A percentile compares a stretch with the other conserved stretches of the same genome.
Evolutionary conservation across 1,140 invertebrate species (phyloP).

Genomic region (Drosophila dunni): DNA sequence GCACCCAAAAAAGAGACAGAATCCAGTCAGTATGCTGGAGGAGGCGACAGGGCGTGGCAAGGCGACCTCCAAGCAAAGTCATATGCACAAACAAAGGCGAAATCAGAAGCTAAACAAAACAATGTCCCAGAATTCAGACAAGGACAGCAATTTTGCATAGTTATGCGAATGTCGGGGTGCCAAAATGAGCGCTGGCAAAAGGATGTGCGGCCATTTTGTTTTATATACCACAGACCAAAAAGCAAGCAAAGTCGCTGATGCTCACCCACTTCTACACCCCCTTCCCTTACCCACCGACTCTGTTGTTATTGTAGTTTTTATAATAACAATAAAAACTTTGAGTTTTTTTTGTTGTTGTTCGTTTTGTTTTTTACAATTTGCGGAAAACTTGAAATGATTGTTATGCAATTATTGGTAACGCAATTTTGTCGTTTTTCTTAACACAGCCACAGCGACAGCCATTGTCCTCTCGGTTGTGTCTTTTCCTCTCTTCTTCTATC

Average conservation of each 20-base stretch:
- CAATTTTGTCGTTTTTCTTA: slow-evolving; percentile 80
- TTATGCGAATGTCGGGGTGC: slow-evolving; percentile 78
- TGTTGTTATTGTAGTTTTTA: slow-evolving; percentile 70
- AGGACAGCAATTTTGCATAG: slow-evolving; percentile 80
- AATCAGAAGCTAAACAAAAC: slow-evolving; percentile 81
- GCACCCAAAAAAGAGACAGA: slow-evolving; percentile 20
- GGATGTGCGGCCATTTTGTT: slow-evolving; percentile 80
- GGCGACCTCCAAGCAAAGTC: slow-evolving; percentile 79
- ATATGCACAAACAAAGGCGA: slow-evolving; percentile 69
- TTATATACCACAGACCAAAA: slow-evolving; percentile 59
- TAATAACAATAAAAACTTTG: slow-evolving; percentile 83
- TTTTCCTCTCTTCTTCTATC: not conserved
- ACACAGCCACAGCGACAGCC: slow-evolving; percentile 35
- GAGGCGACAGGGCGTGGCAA: not conserved
- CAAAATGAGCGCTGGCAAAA: slow-evolving; percentile 79
- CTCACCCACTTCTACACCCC: not conserved
- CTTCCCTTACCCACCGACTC: not conserved
- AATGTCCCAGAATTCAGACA: slow-evolving; percentile 58
- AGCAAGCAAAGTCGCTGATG: slow-evolving; percentile 46
- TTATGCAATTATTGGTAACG: slow-evolving; percentile 84
- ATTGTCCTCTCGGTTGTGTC: slow-evolving; percentile 36
- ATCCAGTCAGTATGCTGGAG: slow-evolving; percentile 4
- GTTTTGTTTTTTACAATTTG: slow-evolving; percentile 72
- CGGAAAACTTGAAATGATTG: slow-evolving; percentile 84
- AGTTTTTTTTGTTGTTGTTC: not conserved